Base-by-base conservation (phyloP, 2,888 invertebrate genomes). In the Dastarcus helophoroides region DNA sequence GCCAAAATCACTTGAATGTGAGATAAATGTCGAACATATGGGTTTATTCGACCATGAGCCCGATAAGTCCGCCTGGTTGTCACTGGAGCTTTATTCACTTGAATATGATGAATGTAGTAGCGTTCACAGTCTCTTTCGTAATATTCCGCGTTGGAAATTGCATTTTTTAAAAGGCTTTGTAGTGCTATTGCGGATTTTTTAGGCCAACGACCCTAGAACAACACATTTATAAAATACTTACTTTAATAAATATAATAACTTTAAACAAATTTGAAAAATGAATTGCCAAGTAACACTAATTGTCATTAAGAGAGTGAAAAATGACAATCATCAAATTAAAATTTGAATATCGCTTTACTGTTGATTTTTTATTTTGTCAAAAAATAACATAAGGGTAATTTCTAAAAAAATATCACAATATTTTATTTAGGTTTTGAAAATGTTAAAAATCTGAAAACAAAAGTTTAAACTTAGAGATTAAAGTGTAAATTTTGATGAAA, bases 21-120 rank as follows among this genome's bases (percentile, higher is more conserved):
- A 53, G 82, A 84, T 1, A 83, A 82, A 26, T 78, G 79, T 51
- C 79, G 77, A 79, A 82, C 80, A 64, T 80, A 85, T 9, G 83
- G 82, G 50, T 83, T 85, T 50, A 86, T 85, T 46, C 84, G 69
- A 53, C 84, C 85, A 56, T 86, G 85, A 47, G 85, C 84, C 58
- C 85, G 68, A 66, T 84, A 86, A 1, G 84, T 86, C 50, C 84
- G 68, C 50, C 85, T 68, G 42, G 83, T 70, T 60, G 83, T 71
- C 50, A 79, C 76, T 14, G 82, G 79, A 21, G 84, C 84, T 38
- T 78, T 68, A 54, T 83, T 83, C 1, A 82, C 82, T 62, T 79
- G 79, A 51, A 85, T 81, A 58, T 85, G 84, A 46, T 80, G 79
- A 48, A 86, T 73, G n/a, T 78, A 74, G 37, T 83, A 65, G 42